A percentile compares a stretch with the other conserved stretches of the same genome.
phyloP scores from a whole-genome alignment of 2,888 invertebrate genomes.

The Cephus pygmeus region DNA sequence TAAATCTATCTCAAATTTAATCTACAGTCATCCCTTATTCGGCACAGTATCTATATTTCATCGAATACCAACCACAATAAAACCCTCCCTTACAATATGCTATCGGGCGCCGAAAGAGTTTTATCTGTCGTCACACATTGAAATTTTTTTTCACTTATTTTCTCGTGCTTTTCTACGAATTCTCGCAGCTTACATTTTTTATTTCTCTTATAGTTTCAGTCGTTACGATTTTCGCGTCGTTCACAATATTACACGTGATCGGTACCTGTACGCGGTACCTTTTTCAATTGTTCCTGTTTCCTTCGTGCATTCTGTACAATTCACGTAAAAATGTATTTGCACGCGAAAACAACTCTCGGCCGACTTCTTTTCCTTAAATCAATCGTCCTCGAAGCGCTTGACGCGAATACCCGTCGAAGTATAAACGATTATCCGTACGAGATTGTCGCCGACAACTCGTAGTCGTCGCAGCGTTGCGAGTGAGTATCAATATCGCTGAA shows the following conservation, averaged over 20 bases:
- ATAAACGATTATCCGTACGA: background rate
- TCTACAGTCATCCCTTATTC: background rate
- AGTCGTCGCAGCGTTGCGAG: background rate
- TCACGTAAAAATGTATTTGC: background rate
- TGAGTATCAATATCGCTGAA: no score
- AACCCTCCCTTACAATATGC: background rate
- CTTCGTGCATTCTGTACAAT: background rate
- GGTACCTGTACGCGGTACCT: background rate
- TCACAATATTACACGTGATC: background rate
- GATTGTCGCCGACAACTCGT: background rate
- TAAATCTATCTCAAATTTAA: background rate
- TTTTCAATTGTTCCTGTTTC: background rate
- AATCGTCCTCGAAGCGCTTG: background rate
- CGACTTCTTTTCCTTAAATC: background rate
- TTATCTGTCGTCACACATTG: background rate
- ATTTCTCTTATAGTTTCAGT: background rate
- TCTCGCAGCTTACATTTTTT: background rate
- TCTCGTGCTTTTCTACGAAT: background rate
- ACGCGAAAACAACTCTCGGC: background rate
- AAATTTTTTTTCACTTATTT: constrained; percentile 11
- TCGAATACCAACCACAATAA: background rate
- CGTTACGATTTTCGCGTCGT: background rate
- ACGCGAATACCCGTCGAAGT: background rate
- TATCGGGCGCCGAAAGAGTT: background rate
- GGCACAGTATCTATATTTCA: background rate